Conservation (phyloP, 1,140 invertebrate species). For the Belonocnema kinseyi region DNA sequence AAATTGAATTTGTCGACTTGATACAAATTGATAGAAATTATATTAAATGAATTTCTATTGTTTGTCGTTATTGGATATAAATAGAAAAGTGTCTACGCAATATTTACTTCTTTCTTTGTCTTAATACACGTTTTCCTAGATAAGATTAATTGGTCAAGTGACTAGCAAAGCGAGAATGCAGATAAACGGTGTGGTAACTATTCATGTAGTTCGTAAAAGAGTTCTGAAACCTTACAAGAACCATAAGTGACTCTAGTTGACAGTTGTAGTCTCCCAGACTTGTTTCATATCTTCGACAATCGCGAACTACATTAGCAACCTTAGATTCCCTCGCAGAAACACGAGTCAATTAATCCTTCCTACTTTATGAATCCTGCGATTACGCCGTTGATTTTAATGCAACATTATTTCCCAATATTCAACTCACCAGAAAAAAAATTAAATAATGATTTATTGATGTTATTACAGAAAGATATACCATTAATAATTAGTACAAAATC, state of each 20-base stretch:
- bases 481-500: conserved; percentile 24
- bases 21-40: too few relatives aligned
- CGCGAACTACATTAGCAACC: not conserved
- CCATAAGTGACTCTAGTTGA: conserved; percentile 21
- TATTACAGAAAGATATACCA: not conserved
- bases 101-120: too few relatives aligned
- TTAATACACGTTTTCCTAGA: too few relatives aligned
- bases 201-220: conserved; percentile 23
- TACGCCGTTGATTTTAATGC: conserved; percentile 6
- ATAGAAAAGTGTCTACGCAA: too few relatives aligned
- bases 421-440: not conserved
- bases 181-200: conserved; percentile 18
- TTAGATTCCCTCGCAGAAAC: not conserved
- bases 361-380: not conserved
- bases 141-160: conserved; percentile 27
- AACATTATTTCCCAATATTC: conserved; percentile 8
- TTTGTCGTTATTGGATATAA: too few relatives aligned
- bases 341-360: not conserved
- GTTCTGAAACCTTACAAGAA: conserved; percentile 17
- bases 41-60: too few relatives aligned
- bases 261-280: not conserved
- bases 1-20: too few relatives aligned
- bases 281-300: conserved; percentile 2
- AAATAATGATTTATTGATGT: conserved; percentile 10
- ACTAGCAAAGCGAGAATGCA: conserved; percentile 13